These are phyloP conservation scores for Acanthornis magna DNA, from an alignment of 2,797 vertebrate genomes.

Conservation along the genomic window DNA sequence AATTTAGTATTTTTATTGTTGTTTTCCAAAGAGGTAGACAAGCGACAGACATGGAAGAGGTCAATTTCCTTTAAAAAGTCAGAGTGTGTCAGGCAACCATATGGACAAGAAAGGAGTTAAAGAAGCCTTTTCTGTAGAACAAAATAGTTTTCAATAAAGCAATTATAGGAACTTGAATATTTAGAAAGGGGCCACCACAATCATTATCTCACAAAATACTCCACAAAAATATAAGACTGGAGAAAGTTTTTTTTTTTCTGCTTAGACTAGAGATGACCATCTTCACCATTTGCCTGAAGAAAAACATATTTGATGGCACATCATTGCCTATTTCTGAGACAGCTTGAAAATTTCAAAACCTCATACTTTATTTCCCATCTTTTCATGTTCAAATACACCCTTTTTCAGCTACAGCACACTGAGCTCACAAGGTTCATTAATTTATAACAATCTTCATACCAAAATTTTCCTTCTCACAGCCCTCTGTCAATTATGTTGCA, in stretches of 20 bases:
- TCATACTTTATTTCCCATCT: slow-evolving; percentile 10
- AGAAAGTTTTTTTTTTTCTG: not conserved
- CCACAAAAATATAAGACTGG: not conserved
- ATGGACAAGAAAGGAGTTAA: not conserved
- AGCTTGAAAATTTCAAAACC: slow-evolving; percentile 17
- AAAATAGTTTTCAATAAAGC: not conserved
- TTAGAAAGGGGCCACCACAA: not conserved
- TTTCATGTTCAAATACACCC: not conserved
- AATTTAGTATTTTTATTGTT: not conserved
- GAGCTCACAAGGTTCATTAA: slow-evolving; percentile 11
- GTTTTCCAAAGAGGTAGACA: not conserved
- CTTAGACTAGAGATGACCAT: not conserved
- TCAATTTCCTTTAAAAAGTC: not conserved
- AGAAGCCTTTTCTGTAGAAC: not conserved
- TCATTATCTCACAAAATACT: not conserved
- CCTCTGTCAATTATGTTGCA: not conserved
- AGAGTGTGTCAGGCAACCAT: not conserved
- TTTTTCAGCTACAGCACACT: not conserved
- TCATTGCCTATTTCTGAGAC: not conserved
- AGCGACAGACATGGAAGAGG: not conserved
- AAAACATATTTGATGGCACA: not conserved
- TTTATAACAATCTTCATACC: slow-evolving; percentile 11
- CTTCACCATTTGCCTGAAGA: not conserved
- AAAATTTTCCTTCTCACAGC: slow-evolving; percentile 2
- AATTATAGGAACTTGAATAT: not conserved